Percentiles rank a stretch among this genome's conserved stretches.
Evolutionary conservation across 2,113 vertebrate genomes (phyloP).

Genomic region (Solea senegalensis): DNA sequence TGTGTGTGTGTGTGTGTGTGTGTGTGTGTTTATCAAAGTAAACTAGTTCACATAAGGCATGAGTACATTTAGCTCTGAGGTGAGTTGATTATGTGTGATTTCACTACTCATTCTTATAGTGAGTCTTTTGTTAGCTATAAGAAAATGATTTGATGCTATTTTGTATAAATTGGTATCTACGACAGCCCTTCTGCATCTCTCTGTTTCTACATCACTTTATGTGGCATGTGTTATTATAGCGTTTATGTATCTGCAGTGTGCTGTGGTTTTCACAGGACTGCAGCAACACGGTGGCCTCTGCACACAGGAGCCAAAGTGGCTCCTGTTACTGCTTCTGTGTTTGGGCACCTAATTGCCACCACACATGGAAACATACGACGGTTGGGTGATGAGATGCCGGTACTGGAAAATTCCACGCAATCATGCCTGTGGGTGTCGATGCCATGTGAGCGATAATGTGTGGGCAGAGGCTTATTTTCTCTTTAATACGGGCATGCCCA

Average conservation of each 20-base stretch:
- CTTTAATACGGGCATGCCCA: constrained; percentile 75
- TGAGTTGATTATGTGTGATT: no score
- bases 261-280: constrained; percentile 43
- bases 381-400: constrained; percentile 70
- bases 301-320: constrained; percentile 58
- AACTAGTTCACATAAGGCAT: background rate
- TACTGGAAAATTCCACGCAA: constrained; percentile 77
- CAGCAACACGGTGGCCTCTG: constrained; percentile 52
- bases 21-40: background rate
- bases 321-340: constrained; percentile 70
- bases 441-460: constrained; percentile 78
- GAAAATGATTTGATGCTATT: background rate
- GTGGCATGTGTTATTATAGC: background rate
- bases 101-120: no score
- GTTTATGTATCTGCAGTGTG: constrained; percentile 6
- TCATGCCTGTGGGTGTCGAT: constrained; percentile 77
- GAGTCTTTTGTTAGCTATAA: no score
- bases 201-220: background rate
- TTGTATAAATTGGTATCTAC: background rate
- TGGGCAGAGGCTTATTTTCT: constrained; percentile 79
- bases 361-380: constrained; percentile 75
- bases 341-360: constrained; percentile 70
- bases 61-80: background rate
- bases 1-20: background rate
- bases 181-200: background rate